Percentiles rank a stretch among this genome's conserved stretches.
These are phyloP conservation scores for Oncorhynchus tshawytscha DNA, from an alignment of 2,113 vertebrate species.

Conservation along the genomic window DNA sequence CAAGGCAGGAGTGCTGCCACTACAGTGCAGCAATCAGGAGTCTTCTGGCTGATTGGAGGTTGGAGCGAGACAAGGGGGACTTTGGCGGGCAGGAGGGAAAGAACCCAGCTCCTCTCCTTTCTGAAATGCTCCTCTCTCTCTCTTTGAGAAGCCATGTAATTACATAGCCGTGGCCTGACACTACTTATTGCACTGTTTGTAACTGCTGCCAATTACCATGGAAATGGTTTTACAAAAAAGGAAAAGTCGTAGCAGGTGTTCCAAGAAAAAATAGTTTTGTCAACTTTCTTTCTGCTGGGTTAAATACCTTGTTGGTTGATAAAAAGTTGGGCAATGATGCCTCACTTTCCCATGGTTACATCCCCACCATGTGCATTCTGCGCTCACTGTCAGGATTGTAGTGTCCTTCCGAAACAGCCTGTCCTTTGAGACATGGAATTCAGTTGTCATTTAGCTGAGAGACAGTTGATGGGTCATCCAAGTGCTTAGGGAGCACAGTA, in stretches of 20 bases:
- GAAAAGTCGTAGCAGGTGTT: slow-evolving; percentile 25
- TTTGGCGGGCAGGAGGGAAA: too few species aligned
- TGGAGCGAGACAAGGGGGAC: background rate
- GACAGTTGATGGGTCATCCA: too few species aligned
- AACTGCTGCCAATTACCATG: slow-evolving; percentile 27
- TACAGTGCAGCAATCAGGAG: background rate
- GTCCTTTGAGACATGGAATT: too few species aligned
- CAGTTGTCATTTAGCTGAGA: too few species aligned
- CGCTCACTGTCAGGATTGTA: too few species aligned
- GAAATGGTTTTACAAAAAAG: slow-evolving; percentile 26
- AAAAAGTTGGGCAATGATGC: background rate
- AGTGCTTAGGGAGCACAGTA: too few species aligned
- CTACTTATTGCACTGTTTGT: slow-evolving; percentile 33
- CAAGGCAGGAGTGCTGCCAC: background rate
- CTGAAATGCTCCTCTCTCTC: too few species aligned
- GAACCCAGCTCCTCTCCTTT: too few species aligned
- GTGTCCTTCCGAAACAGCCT: too few species aligned
- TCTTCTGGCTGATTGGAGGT: slow-evolving; percentile 2
- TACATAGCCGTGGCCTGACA: slow-evolving; percentile 17
- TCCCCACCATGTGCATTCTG: too few species aligned
- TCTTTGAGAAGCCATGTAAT: slow-evolving; percentile 5
- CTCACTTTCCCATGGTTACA: too few species aligned
- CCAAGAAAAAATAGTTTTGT: slow-evolving; percentile 7
- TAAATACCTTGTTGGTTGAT: background rate
- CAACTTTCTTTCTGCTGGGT: background rate